Base-by-base conservation (phyloP, 2,888 invertebrate species). In the Plebejus anna region DNA sequence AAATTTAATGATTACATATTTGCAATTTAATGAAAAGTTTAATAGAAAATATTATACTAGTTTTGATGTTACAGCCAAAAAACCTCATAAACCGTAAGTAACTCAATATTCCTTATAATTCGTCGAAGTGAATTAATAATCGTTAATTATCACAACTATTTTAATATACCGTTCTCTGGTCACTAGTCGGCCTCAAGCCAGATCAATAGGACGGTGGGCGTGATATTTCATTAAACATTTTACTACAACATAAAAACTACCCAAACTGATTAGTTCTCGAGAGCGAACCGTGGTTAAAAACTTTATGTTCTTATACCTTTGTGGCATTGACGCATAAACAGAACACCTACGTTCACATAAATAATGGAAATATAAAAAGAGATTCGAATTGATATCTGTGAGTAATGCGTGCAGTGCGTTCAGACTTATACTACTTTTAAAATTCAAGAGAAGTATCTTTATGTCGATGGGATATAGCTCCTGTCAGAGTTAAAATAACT, bases 161-260 rank as follows among this genome's bases (percentile, higher is more conserved):
- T 72, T 72, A 72, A 73, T 16, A 73, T 51, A 73, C 78, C 80
- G 76, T 73, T 28, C 28, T 28, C 71, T 75, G 70, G 57, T n/a
- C 72, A 78, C 76, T 79, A 78, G 75, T 78, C 47, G 72, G 28
- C 28, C 72, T 72, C 51, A 72, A 51, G 28, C 72, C 72, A 90
- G 90, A 91, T 91, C 91, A 91, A 91, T 86, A 83, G 85, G 82
- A 82, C 83, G 84, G 92, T 92, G 90, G 92, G 92, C 90, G 92
- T 89, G 87, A 85, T 89, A 86, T 88, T 92, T 91, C 91, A 92
- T 92, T 92, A 91, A 89, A 89, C 88, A 90, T 90, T 90, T 88
- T 89, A 55, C 73, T 89, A 32, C 73, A 73, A 90, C 89, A 89
- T 89, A 88, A 91, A 90, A 90, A 87, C 87, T 89, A 87, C 87